These are phyloP conservation scores for Pelmatolapia mariae DNA, from an alignment of 2,113 vertebrate species.

Conservation along the genomic window DNA sequence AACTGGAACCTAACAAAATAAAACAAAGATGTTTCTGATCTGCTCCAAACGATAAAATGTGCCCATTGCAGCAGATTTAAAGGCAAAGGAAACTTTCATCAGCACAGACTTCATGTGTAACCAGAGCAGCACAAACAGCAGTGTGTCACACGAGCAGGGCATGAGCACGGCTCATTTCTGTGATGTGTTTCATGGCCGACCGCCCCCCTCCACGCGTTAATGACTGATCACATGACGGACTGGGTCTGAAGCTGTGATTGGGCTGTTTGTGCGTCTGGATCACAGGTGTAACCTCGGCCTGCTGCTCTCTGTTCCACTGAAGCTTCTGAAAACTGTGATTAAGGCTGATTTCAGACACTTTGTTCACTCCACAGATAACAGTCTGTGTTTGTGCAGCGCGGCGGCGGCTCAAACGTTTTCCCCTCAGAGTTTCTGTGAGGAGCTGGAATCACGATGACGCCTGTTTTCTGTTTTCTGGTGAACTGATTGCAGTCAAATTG, in stretches of 20 bases:
- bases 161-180: not conserved
- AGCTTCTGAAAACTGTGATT: not conserved
- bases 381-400: not conserved
- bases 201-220: not conserved
- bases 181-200: not conserved
- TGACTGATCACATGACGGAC: no score
- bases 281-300: accelerated
- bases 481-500: not conserved
- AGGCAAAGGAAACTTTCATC: not conserved
- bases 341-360: not conserved
- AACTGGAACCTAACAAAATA: not conserved
- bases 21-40: not conserved
- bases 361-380: not conserved
- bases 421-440: not conserved
- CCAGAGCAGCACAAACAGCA: not conserved
- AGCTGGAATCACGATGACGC: not conserved
- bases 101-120: not conserved
- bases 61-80: not conserved
- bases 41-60: not conserved
- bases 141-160: not conserved
- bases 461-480: not conserved
- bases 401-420: not conserved
- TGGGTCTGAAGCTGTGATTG: no score
- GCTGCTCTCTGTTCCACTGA: not conserved
- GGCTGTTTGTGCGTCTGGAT: not conserved